Percentiles rank a stretch among this genome's conserved stretches.
These are phyloP conservation scores for Polymixis lichenea DNA, from an alignment of 2,888 invertebrate genomes.

Conservation along the genomic window DNA sequence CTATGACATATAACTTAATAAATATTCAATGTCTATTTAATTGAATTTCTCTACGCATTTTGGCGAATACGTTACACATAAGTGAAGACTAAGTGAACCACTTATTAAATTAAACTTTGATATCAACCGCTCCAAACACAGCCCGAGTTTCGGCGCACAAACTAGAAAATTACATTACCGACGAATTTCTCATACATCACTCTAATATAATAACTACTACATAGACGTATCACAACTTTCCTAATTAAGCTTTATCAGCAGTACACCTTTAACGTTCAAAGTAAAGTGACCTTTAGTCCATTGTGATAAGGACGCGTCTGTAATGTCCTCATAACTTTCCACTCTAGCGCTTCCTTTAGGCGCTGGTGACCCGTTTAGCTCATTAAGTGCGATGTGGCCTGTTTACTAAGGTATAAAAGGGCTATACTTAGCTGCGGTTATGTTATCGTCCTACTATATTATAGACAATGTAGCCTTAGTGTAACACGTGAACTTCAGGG, in stretches of 20 bases:
- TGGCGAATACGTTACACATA: slow-evolving; percentile 2
- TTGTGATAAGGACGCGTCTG: slow-evolving; percentile 46
- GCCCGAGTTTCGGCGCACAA: slow-evolving; percentile 4
- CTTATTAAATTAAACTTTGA: slow-evolving; percentile 37
- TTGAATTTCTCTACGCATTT: not conserved
- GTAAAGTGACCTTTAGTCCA: slow-evolving; percentile 57
- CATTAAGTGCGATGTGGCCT: slow-evolving; percentile 64
- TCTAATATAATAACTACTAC: slow-evolving; percentile 26
- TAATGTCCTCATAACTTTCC: slow-evolving; percentile 50
- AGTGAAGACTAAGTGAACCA: slow-evolving; percentile 14
- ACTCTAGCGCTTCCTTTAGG: slow-evolving; percentile 65
- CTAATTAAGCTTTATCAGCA: slow-evolving; percentile 64
- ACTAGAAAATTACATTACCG: slow-evolving; percentile 41
- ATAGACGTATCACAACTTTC: slow-evolving; percentile 68
- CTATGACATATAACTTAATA: not conserved
- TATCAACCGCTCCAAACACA: slow-evolving; percentile 20
- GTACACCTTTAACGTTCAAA: slow-evolving; percentile 37
- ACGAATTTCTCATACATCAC: slow-evolving; percentile 40
- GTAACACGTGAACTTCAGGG: slow-evolving; percentile 31
- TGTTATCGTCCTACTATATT: slow-evolving; percentile 18
- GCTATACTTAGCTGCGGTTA: slow-evolving; percentile 32
- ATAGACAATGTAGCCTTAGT: slow-evolving; percentile 23
- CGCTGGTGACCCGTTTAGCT: slow-evolving; percentile 68
- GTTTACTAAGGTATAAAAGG: slow-evolving; percentile 43
- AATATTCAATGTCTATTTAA: not conserved